A percentile compares a stretch with the other conserved stretches of the same genome.
These are phyloP conservation scores for Ptiloglossa arizonensis DNA, from an alignment of 1,140 invertebrate species.

Conservation along the genomic window DNA sequence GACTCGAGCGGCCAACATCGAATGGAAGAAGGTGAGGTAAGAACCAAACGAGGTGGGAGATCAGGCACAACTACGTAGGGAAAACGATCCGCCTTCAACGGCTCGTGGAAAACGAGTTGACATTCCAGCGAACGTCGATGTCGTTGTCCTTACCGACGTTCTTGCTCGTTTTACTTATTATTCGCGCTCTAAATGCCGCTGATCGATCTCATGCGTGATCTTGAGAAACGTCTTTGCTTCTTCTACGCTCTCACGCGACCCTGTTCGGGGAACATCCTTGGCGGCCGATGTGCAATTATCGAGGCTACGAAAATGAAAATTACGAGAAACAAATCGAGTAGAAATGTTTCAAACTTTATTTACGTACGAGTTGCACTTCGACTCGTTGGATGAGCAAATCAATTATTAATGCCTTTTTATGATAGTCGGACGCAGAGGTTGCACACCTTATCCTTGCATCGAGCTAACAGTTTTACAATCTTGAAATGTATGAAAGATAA, in stretches of 20 bases:
- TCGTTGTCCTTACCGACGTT: slow-evolving; percentile 51
- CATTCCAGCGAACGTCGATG: slow-evolving; percentile 69
- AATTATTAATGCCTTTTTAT: too few species aligned
- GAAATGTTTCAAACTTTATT: too few species aligned
- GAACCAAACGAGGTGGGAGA: background rate
- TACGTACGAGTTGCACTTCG: too few species aligned
- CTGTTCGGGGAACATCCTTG: background rate
- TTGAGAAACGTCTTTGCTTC: background rate
- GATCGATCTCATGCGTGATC: slow-evolving; percentile 12
- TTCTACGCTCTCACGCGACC: too few species aligned
- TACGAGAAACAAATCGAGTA: too few species aligned
- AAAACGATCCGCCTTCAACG: slow-evolving; percentile 52
- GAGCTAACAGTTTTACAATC: background rate
- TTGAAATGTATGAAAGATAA: too few species aligned
- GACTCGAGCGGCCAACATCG: background rate
- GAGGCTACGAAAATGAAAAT: too few species aligned
- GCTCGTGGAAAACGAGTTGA: slow-evolving; percentile 69
- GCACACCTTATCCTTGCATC: too few species aligned
- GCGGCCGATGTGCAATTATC: too few species aligned
- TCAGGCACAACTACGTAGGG: slow-evolving; percentile 28
- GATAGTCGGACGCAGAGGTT: too few species aligned
- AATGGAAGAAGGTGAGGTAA: slow-evolving; percentile 29
- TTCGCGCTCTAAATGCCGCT: slow-evolving; percentile 22
- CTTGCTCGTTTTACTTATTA: slow-evolving; percentile 13
- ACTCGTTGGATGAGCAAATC: too few species aligned